Percentiles rank a stretch among this genome's conserved stretches.
Conservation (phyloP, 2,113 vertebrate species). For the Clupea harengus region DNA sequence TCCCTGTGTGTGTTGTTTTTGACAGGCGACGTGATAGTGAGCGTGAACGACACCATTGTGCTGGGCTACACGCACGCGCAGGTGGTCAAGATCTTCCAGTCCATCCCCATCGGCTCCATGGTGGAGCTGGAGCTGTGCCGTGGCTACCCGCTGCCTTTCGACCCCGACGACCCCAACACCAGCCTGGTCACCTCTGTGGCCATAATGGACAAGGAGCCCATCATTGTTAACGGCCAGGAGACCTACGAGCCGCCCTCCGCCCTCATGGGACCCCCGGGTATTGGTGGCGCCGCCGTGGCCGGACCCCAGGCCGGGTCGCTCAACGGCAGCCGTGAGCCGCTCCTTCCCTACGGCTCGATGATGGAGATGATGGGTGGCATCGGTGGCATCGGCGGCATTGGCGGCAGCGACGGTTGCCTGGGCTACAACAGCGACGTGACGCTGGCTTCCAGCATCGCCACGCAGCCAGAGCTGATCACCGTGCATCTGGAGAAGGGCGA, state of each 20-base stretch:
- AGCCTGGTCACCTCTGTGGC: conserved; percentile 97
- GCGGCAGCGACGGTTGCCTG: conserved; percentile 79
- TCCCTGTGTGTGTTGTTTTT: not conserved
- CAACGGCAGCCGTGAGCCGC: conserved; percentile 78
- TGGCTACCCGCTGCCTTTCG: conserved; percentile 95
- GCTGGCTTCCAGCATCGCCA: conserved; percentile 93
- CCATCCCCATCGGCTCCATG: conserved; percentile 95
- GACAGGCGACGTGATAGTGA: conserved; percentile 94
- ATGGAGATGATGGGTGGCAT: not conserved
- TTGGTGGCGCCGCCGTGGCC: not conserved
- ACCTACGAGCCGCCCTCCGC: conserved; percentile 83
- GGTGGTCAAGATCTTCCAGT: conserved; percentile 99
- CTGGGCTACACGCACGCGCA: conserved; percentile 97
- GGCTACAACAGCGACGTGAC: conserved; percentile 88
- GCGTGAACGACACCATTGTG: conserved; percentile 94
- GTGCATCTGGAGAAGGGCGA: conserved; percentile 98
- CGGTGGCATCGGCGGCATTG: conserved; percentile 18
- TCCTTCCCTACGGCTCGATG: conserved; percentile 83
- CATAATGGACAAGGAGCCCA: conserved; percentile 95
- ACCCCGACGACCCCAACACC: conserved; percentile 97
- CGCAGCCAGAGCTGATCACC: conserved; percentile 95
- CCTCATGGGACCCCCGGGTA: conserved; percentile 72
- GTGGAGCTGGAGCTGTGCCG: conserved; percentile 97
- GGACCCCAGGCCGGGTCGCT: conserved; percentile 54
- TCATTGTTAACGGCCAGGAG: conserved; percentile 95